These are phyloP conservation scores for Dryomyza anilis DNA, from an alignment of 2,888 invertebrate genomes.

Conservation along the genomic window DNA sequence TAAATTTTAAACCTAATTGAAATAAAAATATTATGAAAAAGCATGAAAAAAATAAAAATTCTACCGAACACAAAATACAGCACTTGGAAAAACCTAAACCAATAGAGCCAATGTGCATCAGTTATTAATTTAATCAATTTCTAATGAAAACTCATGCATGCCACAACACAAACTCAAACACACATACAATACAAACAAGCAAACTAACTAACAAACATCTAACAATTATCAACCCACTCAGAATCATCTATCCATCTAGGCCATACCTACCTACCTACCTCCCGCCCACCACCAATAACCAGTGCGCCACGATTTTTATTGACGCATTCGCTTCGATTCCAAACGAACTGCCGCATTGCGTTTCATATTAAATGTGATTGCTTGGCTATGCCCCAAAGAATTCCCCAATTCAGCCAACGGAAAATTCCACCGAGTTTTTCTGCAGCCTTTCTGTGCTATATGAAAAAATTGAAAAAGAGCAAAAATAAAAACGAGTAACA, in stretches of 20 bases:
- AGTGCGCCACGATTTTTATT: conserved; percentile 35
- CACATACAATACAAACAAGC: neutral
- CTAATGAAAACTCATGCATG: no score
- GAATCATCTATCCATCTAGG: no score
- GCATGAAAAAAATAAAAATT: neutral
- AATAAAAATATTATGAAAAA: neutral
- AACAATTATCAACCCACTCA: neutral
- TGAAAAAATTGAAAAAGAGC: neutral
- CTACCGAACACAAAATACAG: neutral
- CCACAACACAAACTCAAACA: conserved; percentile 6
- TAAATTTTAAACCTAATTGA: neutral
- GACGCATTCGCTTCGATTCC: conserved; percentile 38
- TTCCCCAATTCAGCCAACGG: neutral
- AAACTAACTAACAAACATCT: neutral
- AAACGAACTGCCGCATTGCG: conserved; percentile 27
- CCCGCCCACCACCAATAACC: neutral
- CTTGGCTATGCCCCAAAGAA: conserved; percentile 40
- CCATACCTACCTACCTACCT: neutral
- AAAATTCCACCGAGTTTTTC: neutral
- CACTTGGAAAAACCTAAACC: conserved; percentile 15
- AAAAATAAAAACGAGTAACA: neutral
- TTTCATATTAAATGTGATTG: conserved; percentile 39
- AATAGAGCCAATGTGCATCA: neutral
- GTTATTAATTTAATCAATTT: conserved; percentile 23
- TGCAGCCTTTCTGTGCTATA: neutral